phyloP scores from a whole-genome alignment of 2,888 invertebrate genomes.

The Ophion ellenae region DNA sequence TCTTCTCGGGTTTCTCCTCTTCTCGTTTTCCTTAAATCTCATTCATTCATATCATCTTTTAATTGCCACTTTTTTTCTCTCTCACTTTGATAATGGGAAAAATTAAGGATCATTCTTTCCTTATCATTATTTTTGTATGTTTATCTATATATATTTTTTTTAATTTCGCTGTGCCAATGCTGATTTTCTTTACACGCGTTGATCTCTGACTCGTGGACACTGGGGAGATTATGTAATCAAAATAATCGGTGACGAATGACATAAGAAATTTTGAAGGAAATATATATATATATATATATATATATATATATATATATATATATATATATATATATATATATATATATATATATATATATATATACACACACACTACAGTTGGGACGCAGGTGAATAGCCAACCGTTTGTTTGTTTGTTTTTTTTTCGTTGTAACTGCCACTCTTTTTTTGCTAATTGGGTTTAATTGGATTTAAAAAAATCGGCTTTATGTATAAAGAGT shows the following conservation, averaged over 20 bases:
- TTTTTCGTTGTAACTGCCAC: slow-evolving; percentile 55
- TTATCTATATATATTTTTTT: slow-evolving; percentile 25
- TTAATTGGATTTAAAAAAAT: slow-evolving; percentile 67
- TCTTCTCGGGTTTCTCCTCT: slow-evolving; percentile 26
- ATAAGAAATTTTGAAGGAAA: not conserved
- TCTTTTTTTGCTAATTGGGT: slow-evolving; percentile 68
- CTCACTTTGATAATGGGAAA: slow-evolving; percentile 32
- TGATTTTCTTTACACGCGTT: slow-evolving; percentile 56
- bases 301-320: too few relatives aligned
- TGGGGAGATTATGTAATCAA: slow-evolving; percentile 57
- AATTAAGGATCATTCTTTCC: slow-evolving; percentile 35
- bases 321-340: too few relatives aligned
- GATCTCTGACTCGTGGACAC: slow-evolving; percentile 47
- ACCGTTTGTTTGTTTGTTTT: slow-evolving; percentile 37
- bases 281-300: too few relatives aligned
- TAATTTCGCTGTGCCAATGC: slow-evolving; percentile 65
- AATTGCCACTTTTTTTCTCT: slow-evolving; percentile 42
- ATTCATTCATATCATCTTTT: slow-evolving; percentile 52
- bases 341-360: too few relatives aligned
- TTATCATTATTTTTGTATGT: slow-evolving; percentile 31
- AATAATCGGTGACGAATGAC: slow-evolving; percentile 40
- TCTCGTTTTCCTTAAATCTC: slow-evolving; percentile 55
- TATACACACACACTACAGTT: too few relatives aligned
- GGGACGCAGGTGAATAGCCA: slow-evolving; percentile 31
- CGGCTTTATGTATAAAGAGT: slow-evolving; percentile 64